Conservation (phyloP, 2,113 vertebrate species). For the Sinocyclocheilus anophthalmus region DNA sequence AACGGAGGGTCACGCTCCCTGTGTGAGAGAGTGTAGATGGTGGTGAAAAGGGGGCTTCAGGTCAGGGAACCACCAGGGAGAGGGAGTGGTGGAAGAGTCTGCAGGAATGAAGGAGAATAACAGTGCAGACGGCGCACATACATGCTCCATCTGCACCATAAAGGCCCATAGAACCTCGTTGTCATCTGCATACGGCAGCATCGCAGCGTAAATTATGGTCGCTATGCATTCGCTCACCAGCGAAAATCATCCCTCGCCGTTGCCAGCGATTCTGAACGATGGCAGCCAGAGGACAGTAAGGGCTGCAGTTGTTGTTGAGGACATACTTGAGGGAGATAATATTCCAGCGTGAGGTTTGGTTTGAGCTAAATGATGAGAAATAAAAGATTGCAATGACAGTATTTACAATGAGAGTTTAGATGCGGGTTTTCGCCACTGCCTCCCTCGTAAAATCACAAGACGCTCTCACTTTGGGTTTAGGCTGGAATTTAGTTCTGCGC, state of each 20-base stretch:
- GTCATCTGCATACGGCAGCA: constrained; percentile 20
- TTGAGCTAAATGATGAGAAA: constrained; percentile 44
- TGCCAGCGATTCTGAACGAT: constrained; percentile 9
- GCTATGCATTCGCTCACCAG: background rate
- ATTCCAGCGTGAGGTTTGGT: constrained; percentile 49
- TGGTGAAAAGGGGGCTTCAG: constrained; percentile 60
- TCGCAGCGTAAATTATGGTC: background rate
- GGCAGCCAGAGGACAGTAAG: constrained; percentile 24
- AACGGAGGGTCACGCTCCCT: constrained; percentile 54
- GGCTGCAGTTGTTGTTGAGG: background rate
- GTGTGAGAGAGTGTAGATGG: constrained; percentile 53
- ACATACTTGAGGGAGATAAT: constrained; percentile 50
- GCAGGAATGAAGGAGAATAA: constrained; percentile 4
- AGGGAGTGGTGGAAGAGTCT: constrained; percentile 41
- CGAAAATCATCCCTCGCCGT: constrained; percentile 16
- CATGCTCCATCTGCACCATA: background rate
- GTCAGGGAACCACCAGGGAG: constrained; percentile 64
- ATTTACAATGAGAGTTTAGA: constrained; percentile 41
- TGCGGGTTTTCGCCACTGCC: constrained; percentile 34
- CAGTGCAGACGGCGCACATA: constrained; percentile 8
- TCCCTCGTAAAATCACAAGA: background rate
- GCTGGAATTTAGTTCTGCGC: background rate
- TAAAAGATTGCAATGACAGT: constrained; percentile 44
- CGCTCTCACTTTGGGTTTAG: constrained; percentile 28
- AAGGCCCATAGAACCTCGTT: background rate